Evolutionary conservation across 2,113 vertebrate genomes (phyloP), one percentile per base, ranked within the genome.

Genomic region (Apteryx mantelli): DNA sequence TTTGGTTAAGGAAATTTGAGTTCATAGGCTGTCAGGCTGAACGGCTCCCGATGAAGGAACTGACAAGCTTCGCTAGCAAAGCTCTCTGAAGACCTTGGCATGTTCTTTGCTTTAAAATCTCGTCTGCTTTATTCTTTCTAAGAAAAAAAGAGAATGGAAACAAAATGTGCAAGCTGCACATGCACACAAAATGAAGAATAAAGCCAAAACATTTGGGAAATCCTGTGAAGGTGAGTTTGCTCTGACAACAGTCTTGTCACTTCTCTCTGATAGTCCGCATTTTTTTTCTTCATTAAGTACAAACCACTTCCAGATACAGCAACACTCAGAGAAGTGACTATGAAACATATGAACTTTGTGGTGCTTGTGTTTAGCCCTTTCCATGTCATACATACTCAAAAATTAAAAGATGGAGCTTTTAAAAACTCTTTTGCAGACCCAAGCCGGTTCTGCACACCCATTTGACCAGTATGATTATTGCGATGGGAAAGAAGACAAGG

Each of bases 161-260:
- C 6, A 8, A 85, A 86, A 80, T 2, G 2, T 91, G 30, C 25
- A 15, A 28, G 56, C 70, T 71, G 64, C 94, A 90, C 21, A 25
- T 38, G 86, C 69, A 36, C 32, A 88, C 28, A 89, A 91, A 95
- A 86, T 40, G 46, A 86, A 95, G 83, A 88, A 83, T 73, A 77
- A 2, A 94, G 60, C 66, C 58, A 83, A 86, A 96, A 61, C 4
- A 2, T 48, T 40, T 81, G 56, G 79, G 69, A 93, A 90, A 63
- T 34, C 40, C 60, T 71, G 65, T 86, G 82, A 86, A 88, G 50
- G 64, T 66, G 76, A 60, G 40, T 80, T 96, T 93, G 82, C 65
- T 81, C 79, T 92, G 96, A 94, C 90, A 94, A 46, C 46, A 66
- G 21, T 32, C 79, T 91, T 77, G 76, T 66, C 91, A 30, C 4